A percentile compares a stretch with the other conserved stretches of the same genome.
Evolutionary conservation across 2,113 vertebrate genomes (phyloP).

Genomic region (Sander vitreus): DNA sequence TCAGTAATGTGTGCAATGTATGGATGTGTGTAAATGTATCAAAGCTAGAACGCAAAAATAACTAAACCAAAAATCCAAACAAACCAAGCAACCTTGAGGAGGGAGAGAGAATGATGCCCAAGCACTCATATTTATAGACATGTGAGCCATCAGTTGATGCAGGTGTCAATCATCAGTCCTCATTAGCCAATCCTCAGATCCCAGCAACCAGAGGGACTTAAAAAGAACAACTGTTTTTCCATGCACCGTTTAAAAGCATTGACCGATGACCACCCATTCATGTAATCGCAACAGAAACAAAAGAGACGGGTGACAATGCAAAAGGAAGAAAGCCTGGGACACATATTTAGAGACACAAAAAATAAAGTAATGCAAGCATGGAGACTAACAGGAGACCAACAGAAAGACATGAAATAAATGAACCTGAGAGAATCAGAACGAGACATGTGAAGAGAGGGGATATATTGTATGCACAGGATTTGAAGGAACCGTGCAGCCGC

Average conservation of each 20-base stretch:
- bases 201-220: too few relatives aligned
- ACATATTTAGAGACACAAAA: neutral
- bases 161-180: too few relatives aligned
- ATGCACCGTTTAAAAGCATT: neutral
- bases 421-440: conserved; percentile 2
- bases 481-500: conserved; percentile 12
- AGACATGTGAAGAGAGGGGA: conserved; percentile 3
- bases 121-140: too few relatives aligned
- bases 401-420: neutral
- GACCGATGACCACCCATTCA: neutral
- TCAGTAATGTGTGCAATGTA: too few relatives aligned
- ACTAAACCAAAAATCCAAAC: too few relatives aligned
- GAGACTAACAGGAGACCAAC: neutral
- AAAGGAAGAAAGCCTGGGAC: neutral
- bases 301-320: neutral
- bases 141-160: too few relatives aligned
- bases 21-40: too few relatives aligned
- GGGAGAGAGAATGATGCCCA: too few relatives aligned
- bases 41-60: too few relatives aligned
- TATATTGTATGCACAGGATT: neutral
- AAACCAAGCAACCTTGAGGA: too few relatives aligned
- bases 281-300: neutral
- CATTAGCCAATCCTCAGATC: too few relatives aligned
- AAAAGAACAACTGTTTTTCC: neutral
- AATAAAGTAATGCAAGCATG: neutral